Conservation (phyloP, 2,113 vertebrate genomes). For the Myotis davidii region DNA sequence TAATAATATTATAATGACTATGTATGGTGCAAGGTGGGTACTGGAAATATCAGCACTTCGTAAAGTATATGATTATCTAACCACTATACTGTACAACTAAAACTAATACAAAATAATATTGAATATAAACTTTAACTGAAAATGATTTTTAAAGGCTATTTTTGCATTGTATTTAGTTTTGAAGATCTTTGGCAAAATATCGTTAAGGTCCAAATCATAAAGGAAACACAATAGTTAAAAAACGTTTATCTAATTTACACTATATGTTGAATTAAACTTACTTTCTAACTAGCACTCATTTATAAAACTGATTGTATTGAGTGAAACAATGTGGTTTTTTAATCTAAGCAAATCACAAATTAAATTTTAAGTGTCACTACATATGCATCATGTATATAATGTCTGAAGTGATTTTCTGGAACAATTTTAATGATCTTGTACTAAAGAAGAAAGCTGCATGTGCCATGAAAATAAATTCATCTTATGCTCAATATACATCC, state of each 20-base stretch:
- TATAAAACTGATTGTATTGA: not conserved
- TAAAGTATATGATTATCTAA: not conserved
- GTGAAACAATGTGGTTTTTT: not conserved
- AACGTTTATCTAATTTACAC: not conserved
- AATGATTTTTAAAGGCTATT: no score
- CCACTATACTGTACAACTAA: not conserved
- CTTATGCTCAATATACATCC: not conserved
- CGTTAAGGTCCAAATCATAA: not conserved
- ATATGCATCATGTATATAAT: not conserved
- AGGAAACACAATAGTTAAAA: not conserved
- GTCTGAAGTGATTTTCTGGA: not conserved
- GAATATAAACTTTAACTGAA: no score
- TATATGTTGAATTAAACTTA: not conserved
- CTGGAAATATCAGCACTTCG: not conserved
- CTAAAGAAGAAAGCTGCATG: not conserved
- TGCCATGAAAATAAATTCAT: not conserved
- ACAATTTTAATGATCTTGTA: constrained; percentile 29
- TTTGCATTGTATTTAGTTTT: not conserved
- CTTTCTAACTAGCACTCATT: no score
- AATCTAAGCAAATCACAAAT: constrained; percentile 27
- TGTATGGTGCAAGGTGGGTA: not conserved
- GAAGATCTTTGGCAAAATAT: not conserved
- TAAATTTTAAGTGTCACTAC: constrained; percentile 29
- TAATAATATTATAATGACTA: not conserved
- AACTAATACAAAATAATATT: no score